Percentiles rank a stretch among this genome's conserved stretches.
Conservation (phyloP, 2,888 invertebrate species). For the Hirtodrosophila histrioides region DNA sequence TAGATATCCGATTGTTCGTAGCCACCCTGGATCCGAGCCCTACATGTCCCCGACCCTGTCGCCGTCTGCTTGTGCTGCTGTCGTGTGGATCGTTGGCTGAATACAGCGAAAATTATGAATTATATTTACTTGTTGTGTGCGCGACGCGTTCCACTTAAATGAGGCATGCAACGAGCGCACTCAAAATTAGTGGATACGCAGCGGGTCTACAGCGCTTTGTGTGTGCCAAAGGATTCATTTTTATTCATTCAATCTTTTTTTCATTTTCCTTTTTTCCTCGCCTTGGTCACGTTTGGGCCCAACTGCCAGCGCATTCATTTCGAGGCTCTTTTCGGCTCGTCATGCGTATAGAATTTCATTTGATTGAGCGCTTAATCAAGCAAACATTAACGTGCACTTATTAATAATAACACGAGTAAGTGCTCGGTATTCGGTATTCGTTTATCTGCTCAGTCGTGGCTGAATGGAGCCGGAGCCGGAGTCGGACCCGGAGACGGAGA, state of each 20-base stretch:
- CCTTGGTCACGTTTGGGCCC: constrained; percentile 22
- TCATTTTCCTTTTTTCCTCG: constrained; percentile 5
- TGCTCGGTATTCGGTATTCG: constrained; percentile 49
- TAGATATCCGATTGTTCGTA: constrained; percentile 16
- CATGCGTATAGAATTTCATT: constrained; percentile 79
- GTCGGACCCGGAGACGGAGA: no score
- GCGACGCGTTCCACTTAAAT: constrained; percentile 60
- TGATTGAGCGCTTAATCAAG: constrained; percentile 79
- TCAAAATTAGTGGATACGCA: constrained; percentile 57
- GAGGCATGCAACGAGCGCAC: constrained; percentile 50
- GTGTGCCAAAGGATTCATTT: constrained; percentile 48
- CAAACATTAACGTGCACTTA: constrained; percentile 77
- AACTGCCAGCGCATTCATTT: constrained; percentile 43
- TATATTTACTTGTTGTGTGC: constrained; percentile 74
- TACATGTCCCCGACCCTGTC: constrained; percentile 16
- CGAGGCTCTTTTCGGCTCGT: constrained; percentile 49
- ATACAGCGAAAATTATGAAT: constrained; percentile 73
- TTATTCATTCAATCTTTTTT: constrained; percentile 11
- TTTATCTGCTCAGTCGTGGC: constrained; percentile 75
- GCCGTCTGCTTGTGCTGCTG: constrained; percentile 13
- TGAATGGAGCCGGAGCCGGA: constrained; percentile 60
- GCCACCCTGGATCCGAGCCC: constrained; percentile 21
- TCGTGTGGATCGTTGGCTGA: constrained; percentile 44
- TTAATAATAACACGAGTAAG: constrained; percentile 68
- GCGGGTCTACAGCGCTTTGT: constrained; percentile 36